Base-by-base conservation (phyloP, 2,888 invertebrate genomes). In the Folsomia candida region DNA sequence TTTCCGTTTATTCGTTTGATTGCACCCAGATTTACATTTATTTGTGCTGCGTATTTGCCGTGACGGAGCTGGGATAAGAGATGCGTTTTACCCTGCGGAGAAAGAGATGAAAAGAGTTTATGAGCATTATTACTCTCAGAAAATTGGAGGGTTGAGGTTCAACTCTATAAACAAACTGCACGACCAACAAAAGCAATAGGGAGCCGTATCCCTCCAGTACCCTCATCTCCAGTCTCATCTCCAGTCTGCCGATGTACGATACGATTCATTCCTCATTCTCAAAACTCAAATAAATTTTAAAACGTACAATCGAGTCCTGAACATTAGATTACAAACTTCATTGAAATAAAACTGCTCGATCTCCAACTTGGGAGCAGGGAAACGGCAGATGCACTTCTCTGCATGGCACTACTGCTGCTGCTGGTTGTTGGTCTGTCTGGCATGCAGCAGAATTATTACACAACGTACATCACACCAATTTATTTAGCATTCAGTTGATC, bases 401-500 rank as follows among this genome's bases (percentile, higher is more conserved):
- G n/a, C n/a, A n/a, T n/a, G n/a, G n/a, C n/a, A n/a, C n/a, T n/a
- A n/a, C n/a, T n/a, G n/a, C n/a, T n/a, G n/a, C n/a, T n/a, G n/a
- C n/a, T n/a, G n/a, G n/a, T n/a, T n/a, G n/a, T n/a, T n/a, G n/a
- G n/a, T n/a, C n/a, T n/a, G n/a, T n/a, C n/a, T n/a, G 62, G 28
- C 62, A 27, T 62, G 62, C 27, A 26, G 28, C 62, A 28, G n/a
- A n/a, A 9, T 37, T 37, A 37, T 37, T 37, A 37, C 37, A 62
- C 62, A 62, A 62, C 27, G 14, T 28, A 62, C 20, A 62, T 28
- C 37, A 37, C 37, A 37, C 62, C 27, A 62, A 62, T 62, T 62
- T 62, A 62, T 62, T 62, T 62, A 62, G 62, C 27, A 62, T 62
- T 62, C 62, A 62, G 62, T 62, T 62, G 62, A 62, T 62, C 62